Evolutionary conservation across 2,797 vertebrate species (phyloP).

Genomic region (Paguma larvata): DNA sequence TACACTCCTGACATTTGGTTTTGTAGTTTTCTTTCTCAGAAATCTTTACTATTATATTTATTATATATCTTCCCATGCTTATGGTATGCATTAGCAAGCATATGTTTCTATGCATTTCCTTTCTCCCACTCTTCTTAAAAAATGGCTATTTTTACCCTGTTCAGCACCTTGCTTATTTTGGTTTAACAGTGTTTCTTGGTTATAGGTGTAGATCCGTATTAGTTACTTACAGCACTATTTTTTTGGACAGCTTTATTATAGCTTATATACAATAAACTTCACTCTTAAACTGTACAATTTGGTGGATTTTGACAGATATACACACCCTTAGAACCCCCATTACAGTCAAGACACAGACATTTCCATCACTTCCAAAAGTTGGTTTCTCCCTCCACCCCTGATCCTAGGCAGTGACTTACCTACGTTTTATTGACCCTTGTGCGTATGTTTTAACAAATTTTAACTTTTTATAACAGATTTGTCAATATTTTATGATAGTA

Average conservation of each 20-base stretch:
- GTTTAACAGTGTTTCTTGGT: neutral
- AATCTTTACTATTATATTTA: neutral
- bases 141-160: neutral
- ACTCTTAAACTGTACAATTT: neutral
- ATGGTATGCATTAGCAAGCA: neutral
- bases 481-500: neutral
- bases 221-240: neutral
- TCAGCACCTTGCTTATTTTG: constrained; percentile 8
- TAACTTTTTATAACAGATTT: neutral
- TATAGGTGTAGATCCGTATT: neutral
- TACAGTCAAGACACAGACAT: neutral
- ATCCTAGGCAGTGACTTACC: neutral
- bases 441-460: neutral
- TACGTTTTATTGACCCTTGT: neutral
- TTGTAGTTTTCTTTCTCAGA: neutral
- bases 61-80: neutral
- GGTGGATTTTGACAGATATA: constrained; percentile 36
- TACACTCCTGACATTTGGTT: neutral
- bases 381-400: neutral
- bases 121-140: neutral
- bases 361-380: neutral
- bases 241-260: neutral
- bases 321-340: neutral
- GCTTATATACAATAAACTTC: neutral
- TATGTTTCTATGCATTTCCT: neutral